phyloP scores from a whole-genome alignment of 92 coral and sea anemone genomes.

The Hydrozoanthus gracilis region DNA sequence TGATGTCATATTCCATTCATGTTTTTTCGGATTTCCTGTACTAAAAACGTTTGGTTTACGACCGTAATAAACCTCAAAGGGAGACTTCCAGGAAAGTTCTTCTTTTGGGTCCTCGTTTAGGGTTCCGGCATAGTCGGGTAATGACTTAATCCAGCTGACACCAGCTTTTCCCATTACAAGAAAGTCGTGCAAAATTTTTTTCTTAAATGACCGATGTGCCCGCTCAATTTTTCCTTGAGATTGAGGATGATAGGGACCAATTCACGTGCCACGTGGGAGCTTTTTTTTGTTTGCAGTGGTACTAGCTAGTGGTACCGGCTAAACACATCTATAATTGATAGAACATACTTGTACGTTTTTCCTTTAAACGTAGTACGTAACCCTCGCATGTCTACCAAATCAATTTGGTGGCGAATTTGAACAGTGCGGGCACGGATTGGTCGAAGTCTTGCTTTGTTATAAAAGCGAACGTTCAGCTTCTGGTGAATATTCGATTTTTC shows the following conservation, averaged over 20 bases:
- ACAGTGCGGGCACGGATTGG: constrained; percentile 52
- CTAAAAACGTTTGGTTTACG: constrained; percentile 46
- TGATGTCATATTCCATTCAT: constrained; percentile 54
- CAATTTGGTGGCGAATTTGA: constrained; percentile 59
- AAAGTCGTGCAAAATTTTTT: constrained; percentile 52
- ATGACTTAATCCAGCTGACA: constrained; percentile 49
- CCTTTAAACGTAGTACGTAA: constrained; percentile 43
- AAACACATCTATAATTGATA: constrained; percentile 51
- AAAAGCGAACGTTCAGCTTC: constrained; percentile 56
- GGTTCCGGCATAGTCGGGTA: constrained; percentile 56
- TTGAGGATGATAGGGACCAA: constrained; percentile 51
- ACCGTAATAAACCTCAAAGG: constrained; percentile 60
- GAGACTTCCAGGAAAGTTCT: constrained; percentile 58
- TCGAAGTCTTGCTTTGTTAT: constrained; percentile 54
- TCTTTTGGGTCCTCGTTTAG: constrained; percentile 53
- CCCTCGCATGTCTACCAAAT: constrained; percentile 57
- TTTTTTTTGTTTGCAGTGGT: constrained; percentile 54
- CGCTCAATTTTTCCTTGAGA: constrained; percentile 57
- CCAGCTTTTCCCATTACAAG: constrained; percentile 48
- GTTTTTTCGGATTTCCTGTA: background rate
- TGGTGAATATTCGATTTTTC: constrained; percentile 58
- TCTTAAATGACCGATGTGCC: constrained; percentile 48
- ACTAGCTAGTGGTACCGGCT: constrained; percentile 64
- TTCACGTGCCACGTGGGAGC: constrained; percentile 43
- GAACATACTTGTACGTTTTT: constrained; percentile 53